Percentiles rank a stretch among this genome's conserved stretches.
Conservation (phyloP, 1,140 invertebrate species). For the Zaprionus capensis region DNA sequence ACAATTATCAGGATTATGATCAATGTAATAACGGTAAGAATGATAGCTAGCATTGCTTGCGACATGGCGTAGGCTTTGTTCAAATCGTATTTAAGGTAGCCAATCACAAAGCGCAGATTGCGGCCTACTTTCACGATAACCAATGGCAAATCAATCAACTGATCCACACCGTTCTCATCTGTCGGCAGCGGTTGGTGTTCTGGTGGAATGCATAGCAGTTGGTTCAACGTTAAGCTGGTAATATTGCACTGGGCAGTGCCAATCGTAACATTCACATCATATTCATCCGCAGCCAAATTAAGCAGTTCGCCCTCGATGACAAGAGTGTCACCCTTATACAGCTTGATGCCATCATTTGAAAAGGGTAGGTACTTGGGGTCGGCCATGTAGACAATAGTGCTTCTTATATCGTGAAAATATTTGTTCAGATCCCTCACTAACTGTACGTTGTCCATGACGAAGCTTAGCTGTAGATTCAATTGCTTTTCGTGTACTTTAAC, state of each 20-base stretch:
- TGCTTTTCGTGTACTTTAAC: constrained; percentile 86
- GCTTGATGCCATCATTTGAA: constrained; percentile 91
- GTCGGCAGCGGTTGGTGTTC: constrained; percentile 93
- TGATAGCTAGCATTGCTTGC: constrained; percentile 93
- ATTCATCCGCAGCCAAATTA: constrained; percentile 95
- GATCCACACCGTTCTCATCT: constrained; percentile 92
- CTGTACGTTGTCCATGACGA: constrained; percentile 98
- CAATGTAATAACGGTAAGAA: constrained; percentile 92
- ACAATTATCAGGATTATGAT: constrained; percentile 94
- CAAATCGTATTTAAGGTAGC: constrained; percentile 95
- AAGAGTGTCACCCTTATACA: constrained; percentile 96
- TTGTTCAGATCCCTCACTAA: constrained; percentile 94
- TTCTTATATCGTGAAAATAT: constrained; percentile 91
- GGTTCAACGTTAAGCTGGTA: constrained; percentile 94
- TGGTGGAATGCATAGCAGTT: constrained; percentile 95
- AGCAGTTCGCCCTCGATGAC: constrained; percentile 98
- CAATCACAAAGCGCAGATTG: constrained; percentile 93
- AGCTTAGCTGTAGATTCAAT: constrained; percentile 91
- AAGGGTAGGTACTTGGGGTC: constrained; percentile 97
- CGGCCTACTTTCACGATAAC: constrained; percentile 95
- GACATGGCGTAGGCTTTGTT: constrained; percentile 93
- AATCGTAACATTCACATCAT: constrained; percentile 96
- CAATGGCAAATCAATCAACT: constrained; percentile 90
- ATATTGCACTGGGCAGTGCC: constrained; percentile 95
- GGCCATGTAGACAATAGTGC: constrained; percentile 93